Percentiles rank a stretch among this genome's conserved stretches.
Conservation (phyloP, 2,113 vertebrate genomes). For the Phrynosoma platyrhinos region DNA sequence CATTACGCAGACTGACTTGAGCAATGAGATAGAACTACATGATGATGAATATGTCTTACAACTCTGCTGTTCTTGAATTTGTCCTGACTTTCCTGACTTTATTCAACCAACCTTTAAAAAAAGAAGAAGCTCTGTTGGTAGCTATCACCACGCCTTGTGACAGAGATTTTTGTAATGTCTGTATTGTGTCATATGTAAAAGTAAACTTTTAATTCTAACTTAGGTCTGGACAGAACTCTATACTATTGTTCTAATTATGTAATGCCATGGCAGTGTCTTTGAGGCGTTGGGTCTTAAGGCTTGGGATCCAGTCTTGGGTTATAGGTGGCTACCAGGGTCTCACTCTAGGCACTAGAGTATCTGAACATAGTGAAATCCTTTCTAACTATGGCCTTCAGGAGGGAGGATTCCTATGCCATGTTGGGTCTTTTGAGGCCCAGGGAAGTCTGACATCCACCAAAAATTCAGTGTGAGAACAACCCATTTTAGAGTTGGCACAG, state of each 20-base stretch:
- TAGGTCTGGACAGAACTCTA: not conserved
- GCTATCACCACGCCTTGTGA: not conserved
- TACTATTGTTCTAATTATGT: not conserved
- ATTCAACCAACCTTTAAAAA: too few relatives aligned
- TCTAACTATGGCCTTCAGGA: not conserved
- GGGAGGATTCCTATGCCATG: not conserved
- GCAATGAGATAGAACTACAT: too few relatives aligned
- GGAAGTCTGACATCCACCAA: not conserved
- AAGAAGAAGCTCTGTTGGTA: too few relatives aligned
- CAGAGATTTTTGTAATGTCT: not conserved
- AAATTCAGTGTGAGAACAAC: not conserved
- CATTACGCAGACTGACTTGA: too few relatives aligned
- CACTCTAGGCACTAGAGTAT: not conserved
- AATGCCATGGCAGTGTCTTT: not conserved
- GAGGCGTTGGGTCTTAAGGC: not conserved
- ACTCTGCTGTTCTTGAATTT: too few relatives aligned
- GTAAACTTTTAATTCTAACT: not conserved
- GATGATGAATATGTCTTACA: too few relatives aligned
- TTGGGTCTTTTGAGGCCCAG: not conserved
- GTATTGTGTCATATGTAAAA: too few relatives aligned
- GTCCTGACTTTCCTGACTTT: too few relatives aligned
- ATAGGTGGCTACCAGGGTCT: not conserved
- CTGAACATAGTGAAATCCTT: not conserved
- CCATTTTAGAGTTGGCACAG: not conserved
- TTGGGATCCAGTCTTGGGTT: not conserved